Percentiles rank a stretch among this genome's conserved stretches.
Evolutionary conservation across 2,797 vertebrate genomes (phyloP).

Genomic region (Falco rusticolus): DNA sequence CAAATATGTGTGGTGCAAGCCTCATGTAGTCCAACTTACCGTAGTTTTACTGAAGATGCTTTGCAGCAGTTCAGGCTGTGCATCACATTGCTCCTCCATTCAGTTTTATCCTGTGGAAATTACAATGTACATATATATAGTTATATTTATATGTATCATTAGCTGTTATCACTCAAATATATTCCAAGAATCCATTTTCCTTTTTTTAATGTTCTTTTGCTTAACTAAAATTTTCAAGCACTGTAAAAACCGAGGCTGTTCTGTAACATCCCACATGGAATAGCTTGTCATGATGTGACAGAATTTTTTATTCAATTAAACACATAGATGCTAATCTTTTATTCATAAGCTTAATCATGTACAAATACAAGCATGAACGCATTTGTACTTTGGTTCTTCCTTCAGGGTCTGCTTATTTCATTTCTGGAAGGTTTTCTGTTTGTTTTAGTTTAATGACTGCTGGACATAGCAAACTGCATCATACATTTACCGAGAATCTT

Average conservation of each 20-base stretch:
- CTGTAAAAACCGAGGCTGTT: background rate
- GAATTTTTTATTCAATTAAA: conserved; percentile 53
- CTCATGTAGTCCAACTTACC: background rate
- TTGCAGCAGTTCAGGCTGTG: background rate
- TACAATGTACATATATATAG: background rate
- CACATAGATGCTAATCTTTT: conserved; percentile 25
- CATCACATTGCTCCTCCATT: background rate
- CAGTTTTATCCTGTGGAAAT: background rate
- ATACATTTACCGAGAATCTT: background rate
- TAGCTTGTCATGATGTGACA: conserved; percentile 1
- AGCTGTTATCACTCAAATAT: background rate
- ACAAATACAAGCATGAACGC: background rate
- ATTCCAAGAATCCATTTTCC: background rate
- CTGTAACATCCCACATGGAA: background rate
- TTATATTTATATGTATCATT: background rate
- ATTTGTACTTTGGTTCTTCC: background rate
- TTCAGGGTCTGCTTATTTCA: conserved; percentile 10
- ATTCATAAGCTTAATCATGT: conserved; percentile 32
- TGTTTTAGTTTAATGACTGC: conserved; percentile 18
- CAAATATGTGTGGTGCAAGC: background rate
- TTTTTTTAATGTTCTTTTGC: background rate
- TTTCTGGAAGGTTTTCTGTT: conserved; percentile 28
- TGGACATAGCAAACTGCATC: conserved; percentile 32
- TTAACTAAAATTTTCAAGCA: background rate
- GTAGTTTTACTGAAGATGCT: background rate